A percentile compares a stretch with the other conserved stretches of the same genome.
These are phyloP conservation scores for Zaprionus ornatus DNA, from an alignment of 1,140 invertebrate species.

Conservation along the genomic window DNA sequence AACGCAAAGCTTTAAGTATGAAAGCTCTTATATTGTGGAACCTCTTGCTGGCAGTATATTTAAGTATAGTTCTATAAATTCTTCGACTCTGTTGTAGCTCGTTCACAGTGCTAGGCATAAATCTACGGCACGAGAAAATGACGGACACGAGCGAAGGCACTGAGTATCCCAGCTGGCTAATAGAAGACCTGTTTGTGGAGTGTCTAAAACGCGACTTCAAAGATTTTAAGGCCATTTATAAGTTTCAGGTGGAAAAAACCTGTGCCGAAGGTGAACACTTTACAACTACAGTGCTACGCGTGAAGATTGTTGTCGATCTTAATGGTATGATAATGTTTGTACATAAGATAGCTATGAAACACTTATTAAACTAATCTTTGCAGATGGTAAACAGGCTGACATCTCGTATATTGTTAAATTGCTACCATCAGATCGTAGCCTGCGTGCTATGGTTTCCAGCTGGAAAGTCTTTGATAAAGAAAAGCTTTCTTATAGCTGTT, in stretches of 20 bases:
- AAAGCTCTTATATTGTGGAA: slow-evolving; percentile 11
- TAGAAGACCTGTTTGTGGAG: slow-evolving; percentile 39
- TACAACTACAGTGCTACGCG: slow-evolving; percentile 55
- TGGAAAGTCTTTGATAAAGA: slow-evolving; percentile 75
- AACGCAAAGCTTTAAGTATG: not conserved
- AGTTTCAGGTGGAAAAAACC: slow-evolving; percentile 44
- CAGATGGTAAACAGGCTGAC: slow-evolving; percentile 42
- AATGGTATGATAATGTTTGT: slow-evolving; percentile 31
- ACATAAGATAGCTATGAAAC: not conserved
- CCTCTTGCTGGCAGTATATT: not conserved
- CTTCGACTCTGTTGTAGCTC: not conserved
- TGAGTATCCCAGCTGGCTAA: slow-evolving; percentile 45
- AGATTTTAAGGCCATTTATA: slow-evolving; percentile 43
- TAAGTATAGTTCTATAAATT: not conserved
- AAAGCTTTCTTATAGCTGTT: slow-evolving; percentile 50
- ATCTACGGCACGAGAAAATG: slow-evolving; percentile 18
- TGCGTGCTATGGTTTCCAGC: slow-evolving; percentile 45
- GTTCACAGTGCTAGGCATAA: not conserved
- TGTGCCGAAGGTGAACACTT: slow-evolving; percentile 68
- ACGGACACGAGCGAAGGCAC: not conserved
- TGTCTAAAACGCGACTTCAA: slow-evolving; percentile 48
- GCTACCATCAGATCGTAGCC: slow-evolving; percentile 35
- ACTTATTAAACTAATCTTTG: not conserved
- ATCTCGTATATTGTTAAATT: slow-evolving; percentile 66
- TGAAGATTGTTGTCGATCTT: slow-evolving; percentile 44